These are phyloP conservation scores for Melanostigma gelatinosum DNA, from an alignment of 2,113 vertebrate species.

Conservation along the genomic window DNA sequence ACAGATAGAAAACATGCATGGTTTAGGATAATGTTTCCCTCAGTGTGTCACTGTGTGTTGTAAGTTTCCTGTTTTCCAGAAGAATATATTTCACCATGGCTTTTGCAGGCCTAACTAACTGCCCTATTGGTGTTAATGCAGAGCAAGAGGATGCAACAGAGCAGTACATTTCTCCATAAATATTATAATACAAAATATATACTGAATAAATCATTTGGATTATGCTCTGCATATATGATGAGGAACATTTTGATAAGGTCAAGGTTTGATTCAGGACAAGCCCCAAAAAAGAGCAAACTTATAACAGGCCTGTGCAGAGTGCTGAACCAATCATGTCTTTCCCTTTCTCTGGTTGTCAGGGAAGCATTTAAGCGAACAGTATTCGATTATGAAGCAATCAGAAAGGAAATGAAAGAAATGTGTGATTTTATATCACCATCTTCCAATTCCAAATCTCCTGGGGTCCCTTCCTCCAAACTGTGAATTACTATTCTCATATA, in stretches of 20 bases:
- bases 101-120: not conserved
- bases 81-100: not conserved
- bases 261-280: constrained; percentile 4
- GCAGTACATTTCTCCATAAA: not conserved
- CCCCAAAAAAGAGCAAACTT: not conserved
- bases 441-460: not conserved
- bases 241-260: not conserved
- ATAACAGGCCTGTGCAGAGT: not conserved
- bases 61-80: not conserved
- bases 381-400: not conserved
- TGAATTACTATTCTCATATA: not conserved
- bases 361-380: not conserved
- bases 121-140: not conserved
- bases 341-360: not conserved
- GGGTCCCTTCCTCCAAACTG: not conserved
- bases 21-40: not conserved
- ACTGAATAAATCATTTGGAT: not conserved
- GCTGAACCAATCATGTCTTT: not conserved
- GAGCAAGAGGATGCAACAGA: not conserved
- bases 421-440: too few species aligned
- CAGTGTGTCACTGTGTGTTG: not conserved
- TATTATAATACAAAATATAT: too few species aligned
- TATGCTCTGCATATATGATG: not conserved
- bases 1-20: not conserved
- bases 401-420: not conserved